Evolutionary conservation across 2,888 invertebrate species (phyloP), one percentile per base, ranked within the genome.

Genomic region (Scrobipalpa atriplicella): DNA sequence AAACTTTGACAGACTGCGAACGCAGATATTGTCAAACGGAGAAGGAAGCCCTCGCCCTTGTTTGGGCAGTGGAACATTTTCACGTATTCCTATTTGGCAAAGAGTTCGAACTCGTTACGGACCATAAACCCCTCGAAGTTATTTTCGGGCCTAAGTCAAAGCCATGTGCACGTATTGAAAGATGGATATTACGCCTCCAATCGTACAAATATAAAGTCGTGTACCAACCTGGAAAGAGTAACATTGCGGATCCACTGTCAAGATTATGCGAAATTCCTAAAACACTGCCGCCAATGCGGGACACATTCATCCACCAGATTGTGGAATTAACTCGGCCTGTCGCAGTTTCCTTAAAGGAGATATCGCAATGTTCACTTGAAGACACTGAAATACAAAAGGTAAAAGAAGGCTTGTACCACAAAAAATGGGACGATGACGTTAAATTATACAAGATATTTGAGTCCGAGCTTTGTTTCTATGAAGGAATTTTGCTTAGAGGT

Each of bases 121-220:
- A 79, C 58, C 78, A 79, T 56, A 77, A 78, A 16, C 47, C 63
- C 8, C 19, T 62, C 2, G 61, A 62, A 13, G 13, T 62, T 7
- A 62, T 62, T 11, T 80, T 81, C 65, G 71, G 75, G 0, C 67
- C 71, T 13, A 68, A 62, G 36, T 78, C 78, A 0, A 80, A 78
- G 67, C 77, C 81, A 1, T 77, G 77, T 47, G 80, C 79, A 0
- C 19, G 79, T 54, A 73, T 81, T 9, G 79, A 63, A 18, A n/a
- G 51, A 1, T 82, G 81, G 82, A 70, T 82, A 5, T 36, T 81
- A 16, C 56, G 79, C 2, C 64, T 80, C 3, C 80, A 82, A 63
- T 11, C 75, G 0, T 82, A 73, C 29, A 66, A 69, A 1, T 81
- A 68, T 66, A 75, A 75, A 51, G 71, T 81, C 5, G 21, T 71